Percentiles rank a stretch among this genome's conserved stretches.
Evolutionary conservation across 2,113 vertebrate genomes (phyloP).

Genomic region (Corythornis madagascariensis): DNA sequence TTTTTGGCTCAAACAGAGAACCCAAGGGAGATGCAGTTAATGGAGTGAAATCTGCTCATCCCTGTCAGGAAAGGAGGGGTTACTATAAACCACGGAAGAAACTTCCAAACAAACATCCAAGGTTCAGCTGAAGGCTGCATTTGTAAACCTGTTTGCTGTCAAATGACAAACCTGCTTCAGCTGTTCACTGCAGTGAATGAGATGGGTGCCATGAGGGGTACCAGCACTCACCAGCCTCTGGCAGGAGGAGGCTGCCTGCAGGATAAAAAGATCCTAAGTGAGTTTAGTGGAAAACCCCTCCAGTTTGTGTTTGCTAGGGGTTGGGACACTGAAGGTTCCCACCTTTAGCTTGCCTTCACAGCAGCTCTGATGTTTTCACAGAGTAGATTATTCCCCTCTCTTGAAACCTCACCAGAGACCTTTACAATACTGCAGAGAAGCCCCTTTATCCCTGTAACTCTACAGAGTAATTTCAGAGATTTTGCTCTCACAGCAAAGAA

Average conservation of each 20-base stretch:
- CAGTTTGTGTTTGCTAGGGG: neutral
- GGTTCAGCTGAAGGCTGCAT: neutral
- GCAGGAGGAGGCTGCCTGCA: neutral
- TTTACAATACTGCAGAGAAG: neutral
- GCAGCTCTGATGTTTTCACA: neutral
- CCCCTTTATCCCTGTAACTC: neutral
- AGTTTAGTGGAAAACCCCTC: neutral
- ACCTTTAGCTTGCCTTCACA: neutral
- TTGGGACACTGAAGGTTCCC: neutral
- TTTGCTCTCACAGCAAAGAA: constrained; percentile 29
- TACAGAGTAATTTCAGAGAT: constrained; percentile 31
- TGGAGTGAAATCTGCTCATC: neutral
- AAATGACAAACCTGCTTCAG: constrained; percentile 9
- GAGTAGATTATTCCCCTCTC: neutral
- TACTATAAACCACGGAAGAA: neutral
- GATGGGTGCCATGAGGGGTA: neutral
- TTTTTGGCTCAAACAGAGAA: neutral
- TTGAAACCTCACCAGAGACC: neutral
- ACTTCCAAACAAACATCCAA: constrained; percentile 1
- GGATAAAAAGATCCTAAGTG: neutral
- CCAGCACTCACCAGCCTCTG: neutral
- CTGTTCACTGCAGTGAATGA: neutral
- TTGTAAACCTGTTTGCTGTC: constrained; percentile 20
- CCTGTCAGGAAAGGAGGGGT: neutral
- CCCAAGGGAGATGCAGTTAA: neutral